These are phyloP conservation scores for Phyllotreta cruciferae DNA, from an alignment of 2,888 invertebrate species.

Conservation along the genomic window DNA sequence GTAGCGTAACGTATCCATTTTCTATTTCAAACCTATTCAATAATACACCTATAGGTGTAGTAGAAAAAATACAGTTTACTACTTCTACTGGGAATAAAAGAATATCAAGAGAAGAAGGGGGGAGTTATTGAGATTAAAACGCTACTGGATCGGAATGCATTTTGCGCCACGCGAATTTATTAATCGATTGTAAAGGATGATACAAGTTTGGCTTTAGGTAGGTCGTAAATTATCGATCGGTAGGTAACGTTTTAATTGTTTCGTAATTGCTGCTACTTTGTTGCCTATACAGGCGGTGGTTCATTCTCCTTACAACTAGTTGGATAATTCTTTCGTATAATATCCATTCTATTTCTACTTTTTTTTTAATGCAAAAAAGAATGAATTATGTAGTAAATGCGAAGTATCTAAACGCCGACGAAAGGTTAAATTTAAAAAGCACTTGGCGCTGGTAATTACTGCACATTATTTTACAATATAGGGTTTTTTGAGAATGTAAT, in stretches of 20 bases:
- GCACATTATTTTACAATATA: no score
- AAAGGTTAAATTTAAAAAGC: constrained; percentile 20
- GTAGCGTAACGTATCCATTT: not conserved
- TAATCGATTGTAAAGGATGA: constrained; percentile 25
- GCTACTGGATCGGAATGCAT: constrained; percentile 1
- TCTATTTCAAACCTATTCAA: constrained; percentile 1
- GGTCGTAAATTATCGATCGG: constrained; percentile 21
- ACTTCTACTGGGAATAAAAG: no score
- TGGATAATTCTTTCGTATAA: constrained; percentile 9
- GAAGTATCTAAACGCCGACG: constrained; percentile 14
- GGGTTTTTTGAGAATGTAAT: no score
- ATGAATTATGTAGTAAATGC: no score
- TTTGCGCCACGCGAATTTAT: constrained; percentile 11
- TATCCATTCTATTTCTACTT: no score
- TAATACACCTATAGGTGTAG: no score
- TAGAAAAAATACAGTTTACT: no score
- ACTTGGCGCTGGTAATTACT: no score
- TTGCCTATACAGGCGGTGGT: not conserved
- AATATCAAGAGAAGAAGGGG: no score
- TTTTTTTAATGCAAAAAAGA: no score
- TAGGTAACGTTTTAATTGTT: constrained; percentile 23
- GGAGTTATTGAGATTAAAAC: not conserved
- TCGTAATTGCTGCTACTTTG: constrained; percentile 18
- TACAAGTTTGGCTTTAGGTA: constrained; percentile 17
- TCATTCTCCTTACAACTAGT: not conserved